Percentiles rank a stretch among this genome's conserved stretches.
Conservation (phyloP, 2,888 invertebrate species). For the Euplexia lucipara region DNA sequence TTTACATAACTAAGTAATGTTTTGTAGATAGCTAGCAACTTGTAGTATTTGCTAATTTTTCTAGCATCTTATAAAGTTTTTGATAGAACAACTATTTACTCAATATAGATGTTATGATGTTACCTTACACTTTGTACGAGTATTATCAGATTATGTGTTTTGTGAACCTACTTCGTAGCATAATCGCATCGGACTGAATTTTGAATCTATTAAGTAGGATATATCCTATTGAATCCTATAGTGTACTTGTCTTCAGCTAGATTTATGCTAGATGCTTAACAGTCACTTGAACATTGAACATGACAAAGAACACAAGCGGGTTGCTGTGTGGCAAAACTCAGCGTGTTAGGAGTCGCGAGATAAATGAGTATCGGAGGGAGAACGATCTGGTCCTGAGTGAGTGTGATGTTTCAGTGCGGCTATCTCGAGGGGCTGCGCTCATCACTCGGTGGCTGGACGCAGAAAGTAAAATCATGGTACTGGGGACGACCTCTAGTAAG, state of each 20-base stretch:
- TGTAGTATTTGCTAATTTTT: conserved; percentile 68
- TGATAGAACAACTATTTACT: conserved; percentile 52
- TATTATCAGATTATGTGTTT: conserved; percentile 56
- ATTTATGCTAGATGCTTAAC: conserved; percentile 78
- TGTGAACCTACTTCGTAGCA: conserved; percentile 57
- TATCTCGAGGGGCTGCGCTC: conserved; percentile 98
- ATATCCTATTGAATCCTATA: conserved; percentile 73
- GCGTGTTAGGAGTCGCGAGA: conserved; percentile 61
- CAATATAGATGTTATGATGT: conserved; percentile 57
- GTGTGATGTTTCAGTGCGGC: conserved; percentile 95
- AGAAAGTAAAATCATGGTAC: conserved; percentile 99
- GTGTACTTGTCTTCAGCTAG: conserved; percentile 71
- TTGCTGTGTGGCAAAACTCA: conserved; percentile 60
- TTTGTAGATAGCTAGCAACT: conserved; percentile 71
- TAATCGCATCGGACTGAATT: conserved; percentile 61
- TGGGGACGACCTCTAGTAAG: conserved; percentile 99
- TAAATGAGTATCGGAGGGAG: conserved; percentile 67
- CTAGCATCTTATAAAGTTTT: conserved; percentile 49
- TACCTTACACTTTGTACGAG: conserved; percentile 55
- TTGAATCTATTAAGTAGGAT: conserved; percentile 57
- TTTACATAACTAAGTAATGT: conserved; percentile 62
- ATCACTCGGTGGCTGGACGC: conserved; percentile 98
- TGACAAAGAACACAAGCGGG: conserved; percentile 74
- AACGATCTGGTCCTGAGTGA: conserved; percentile 87
- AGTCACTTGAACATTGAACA: conserved; percentile 77